Base-by-base conservation (phyloP, 2,797 vertebrate genomes). In the Anas bernieri region DNA sequence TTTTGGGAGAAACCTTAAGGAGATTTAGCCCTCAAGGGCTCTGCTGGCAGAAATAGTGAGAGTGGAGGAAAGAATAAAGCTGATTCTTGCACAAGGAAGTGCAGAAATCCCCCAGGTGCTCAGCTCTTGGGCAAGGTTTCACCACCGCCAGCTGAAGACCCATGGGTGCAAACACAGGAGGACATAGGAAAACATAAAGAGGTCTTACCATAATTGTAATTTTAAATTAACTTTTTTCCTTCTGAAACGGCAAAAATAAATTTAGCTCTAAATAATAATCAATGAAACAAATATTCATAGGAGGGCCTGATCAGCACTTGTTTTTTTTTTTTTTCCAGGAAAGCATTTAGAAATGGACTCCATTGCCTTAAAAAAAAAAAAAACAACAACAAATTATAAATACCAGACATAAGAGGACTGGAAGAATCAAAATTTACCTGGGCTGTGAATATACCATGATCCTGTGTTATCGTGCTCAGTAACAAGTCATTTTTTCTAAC, bases 161-260 rank as follows among this genome's bases (percentile, higher is more conserved):
- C 76, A 50, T 52, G 74, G 70, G 89, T 86, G 90, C 82, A 83
- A 88, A 93, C 87, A 90, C 87, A 50, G 80, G 76, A 92, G 50
- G 45, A 88, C 48, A 12, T 4, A 35, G 80, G 64, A 90, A 48
- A 85, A 85, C 52, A 67, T 37, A 50, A 87, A 88, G 59, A 88
- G 10, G 39, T 63, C 90, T 94, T 54, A 55, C 22, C 46, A 62
- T 63, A 85, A 81, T 52, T 2, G 14, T 35, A 63, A 52, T 92
- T 93, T 95, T 90, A 94, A 95, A 92, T 94, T 93, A 91, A 55
- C 15, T 87, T 30, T 78, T 78, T 92, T 83, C 79, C 91, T 92
- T 96, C 91, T 89, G 83, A 90, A 92, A 93, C 88, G 91, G 92
- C 90, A 75, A 96, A 96, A 96, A 97, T 94, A 94, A 97, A 95